Evolutionary conservation across 92 coral and sea anemone genomes (phyloP).

Genomic region (Nematostella vectensis): DNA sequence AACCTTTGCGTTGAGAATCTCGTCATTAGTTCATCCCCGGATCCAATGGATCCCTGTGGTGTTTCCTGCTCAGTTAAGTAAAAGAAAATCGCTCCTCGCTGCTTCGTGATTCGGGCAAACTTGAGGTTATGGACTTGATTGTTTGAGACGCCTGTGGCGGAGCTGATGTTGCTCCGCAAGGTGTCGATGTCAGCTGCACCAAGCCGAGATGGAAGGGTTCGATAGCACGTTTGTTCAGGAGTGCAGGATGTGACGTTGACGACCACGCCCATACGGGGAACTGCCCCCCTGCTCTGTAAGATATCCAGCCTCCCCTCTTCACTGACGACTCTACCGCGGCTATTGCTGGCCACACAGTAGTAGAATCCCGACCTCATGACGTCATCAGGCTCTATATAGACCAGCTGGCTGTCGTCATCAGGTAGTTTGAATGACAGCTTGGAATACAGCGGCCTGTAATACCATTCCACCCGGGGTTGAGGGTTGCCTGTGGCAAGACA

Average conservation of each 20-base stretch:
- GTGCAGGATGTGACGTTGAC: conserved; percentile 13
- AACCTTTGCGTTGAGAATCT: background rate
- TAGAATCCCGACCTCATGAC: conserved; percentile 21
- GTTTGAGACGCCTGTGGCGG: background rate
- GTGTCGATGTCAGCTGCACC: background rate
- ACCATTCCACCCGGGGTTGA: conserved; percentile 24
- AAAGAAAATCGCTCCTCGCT: background rate
- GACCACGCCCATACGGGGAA: conserved; percentile 18
- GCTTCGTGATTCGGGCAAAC: background rate
- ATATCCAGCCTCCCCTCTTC: conserved; percentile 27
- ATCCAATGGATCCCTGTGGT: background rate
- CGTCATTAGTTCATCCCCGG: background rate
- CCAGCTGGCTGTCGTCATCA: conserved; percentile 13
- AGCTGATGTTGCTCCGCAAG: background rate
- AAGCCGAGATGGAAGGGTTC: conserved; percentile 4
- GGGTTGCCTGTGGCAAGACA: conserved; percentile 39
- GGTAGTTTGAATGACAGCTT: conserved; percentile 14
- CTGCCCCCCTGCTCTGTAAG: conserved; percentile 7
- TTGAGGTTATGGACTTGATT: conserved; percentile 3
- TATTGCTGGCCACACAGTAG: conserved; percentile 33
- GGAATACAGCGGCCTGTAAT: conserved; percentile 16
- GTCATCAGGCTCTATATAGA: conserved; percentile 19
- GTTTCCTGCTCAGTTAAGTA: background rate
- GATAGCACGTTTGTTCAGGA: background rate
- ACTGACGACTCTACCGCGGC: conserved; percentile 21